Percentiles rank a stretch among this genome's conserved stretches.
These are phyloP conservation scores for Empidonax traillii DNA, from an alignment of 2,113 vertebrate species.

Conservation along the genomic window DNA sequence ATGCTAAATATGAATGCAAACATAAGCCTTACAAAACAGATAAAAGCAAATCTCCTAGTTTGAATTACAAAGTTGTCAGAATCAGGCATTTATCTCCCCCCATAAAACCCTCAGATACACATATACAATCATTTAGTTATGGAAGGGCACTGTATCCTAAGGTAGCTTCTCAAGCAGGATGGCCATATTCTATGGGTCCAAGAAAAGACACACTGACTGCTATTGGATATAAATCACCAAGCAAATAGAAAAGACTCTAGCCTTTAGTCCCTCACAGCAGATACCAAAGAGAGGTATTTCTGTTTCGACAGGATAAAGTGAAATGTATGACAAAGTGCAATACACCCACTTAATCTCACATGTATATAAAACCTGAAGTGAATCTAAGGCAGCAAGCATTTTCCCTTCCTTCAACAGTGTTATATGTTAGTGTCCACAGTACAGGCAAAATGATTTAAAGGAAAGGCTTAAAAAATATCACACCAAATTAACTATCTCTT, in stretches of 20 bases:
- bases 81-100: not conserved
- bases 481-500: not conserved
- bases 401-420: not conserved
- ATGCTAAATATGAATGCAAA: not conserved
- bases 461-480: not conserved
- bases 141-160: not conserved
- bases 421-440: not conserved
- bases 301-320: not conserved
- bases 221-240: not conserved
- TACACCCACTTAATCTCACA: not conserved
- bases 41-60: not conserved
- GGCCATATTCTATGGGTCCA: not conserved
- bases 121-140: not conserved
- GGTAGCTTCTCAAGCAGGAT: not conserved
- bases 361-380: not conserved
- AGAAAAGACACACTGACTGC: not conserved
- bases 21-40: not conserved
- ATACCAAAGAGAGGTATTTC: not conserved
- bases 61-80: not conserved
- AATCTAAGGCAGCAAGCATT: not conserved
- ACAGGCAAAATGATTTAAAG: not conserved
- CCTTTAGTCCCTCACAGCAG: not conserved
- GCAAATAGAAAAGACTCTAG: not conserved
- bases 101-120: not conserved
- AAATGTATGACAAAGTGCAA: not conserved